A percentile compares a stretch with the other conserved stretches of the same genome.
phyloP scores from a whole-genome alignment of 2,797 vertebrate species.

The Podargus strigoides region DNA sequence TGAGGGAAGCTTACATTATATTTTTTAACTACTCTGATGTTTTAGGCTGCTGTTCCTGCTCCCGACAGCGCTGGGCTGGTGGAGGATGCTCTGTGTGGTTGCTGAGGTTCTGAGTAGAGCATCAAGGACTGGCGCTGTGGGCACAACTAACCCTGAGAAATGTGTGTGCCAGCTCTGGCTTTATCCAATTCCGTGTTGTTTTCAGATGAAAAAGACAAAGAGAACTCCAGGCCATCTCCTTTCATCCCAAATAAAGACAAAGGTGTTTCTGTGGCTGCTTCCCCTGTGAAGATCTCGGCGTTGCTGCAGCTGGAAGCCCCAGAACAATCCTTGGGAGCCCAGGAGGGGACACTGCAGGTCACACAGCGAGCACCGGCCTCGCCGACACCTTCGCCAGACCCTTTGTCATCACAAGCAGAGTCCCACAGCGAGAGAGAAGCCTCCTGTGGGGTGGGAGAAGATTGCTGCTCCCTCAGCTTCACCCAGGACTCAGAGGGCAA shows the following conservation, averaged over 20 bases:
- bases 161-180: background rate
- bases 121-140: background rate
- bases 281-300: background rate
- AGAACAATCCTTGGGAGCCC: background rate
- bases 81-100: too few species aligned
- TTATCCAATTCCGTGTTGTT: background rate
- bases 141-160: background rate
- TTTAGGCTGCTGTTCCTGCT: too few species aligned
- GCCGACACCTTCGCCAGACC: fast-evolving
- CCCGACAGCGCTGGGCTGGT: too few species aligned
- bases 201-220: conserved; percentile 52
- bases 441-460: background rate
- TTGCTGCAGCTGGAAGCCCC: background rate
- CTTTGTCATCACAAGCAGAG: background rate
- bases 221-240: background rate
- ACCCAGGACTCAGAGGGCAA: conserved; percentile 35
- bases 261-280: background rate
- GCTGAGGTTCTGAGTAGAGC: too few species aligned
- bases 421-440: background rate
- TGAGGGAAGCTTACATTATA: too few species aligned
- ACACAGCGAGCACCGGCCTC: background rate
- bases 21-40: too few species aligned
- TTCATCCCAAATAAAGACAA: background rate
- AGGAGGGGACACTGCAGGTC: too few species aligned
- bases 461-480: background rate